Evolutionary conservation across 2,888 invertebrate species (phyloP).

Genomic region (Cacoxenus indagator): DNA sequence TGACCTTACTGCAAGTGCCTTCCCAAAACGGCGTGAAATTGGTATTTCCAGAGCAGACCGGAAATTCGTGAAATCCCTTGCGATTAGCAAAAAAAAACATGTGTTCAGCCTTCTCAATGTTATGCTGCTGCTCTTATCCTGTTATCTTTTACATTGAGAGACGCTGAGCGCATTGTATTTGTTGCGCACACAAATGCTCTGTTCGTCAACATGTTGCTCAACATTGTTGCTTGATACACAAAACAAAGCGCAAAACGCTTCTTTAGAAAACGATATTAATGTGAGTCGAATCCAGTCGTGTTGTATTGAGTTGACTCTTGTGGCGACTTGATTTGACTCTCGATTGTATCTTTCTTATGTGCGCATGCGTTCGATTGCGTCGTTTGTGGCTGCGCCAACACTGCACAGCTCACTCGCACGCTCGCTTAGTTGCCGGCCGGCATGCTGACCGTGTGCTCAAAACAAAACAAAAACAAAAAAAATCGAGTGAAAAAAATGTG

Average conservation of each 20-base stretch:
- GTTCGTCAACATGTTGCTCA: too few species aligned
- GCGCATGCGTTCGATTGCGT: slow-evolving; percentile 6
- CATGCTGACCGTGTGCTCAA: slow-evolving; percentile 60
- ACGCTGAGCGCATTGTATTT: too few species aligned
- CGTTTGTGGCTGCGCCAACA: not conserved
- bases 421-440: slow-evolving; percentile 41
- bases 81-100: not conserved
- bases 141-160: too few species aligned
- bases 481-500: not conserved
- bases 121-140: too few species aligned
- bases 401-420: not conserved
- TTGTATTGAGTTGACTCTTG: not conserved
- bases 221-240: too few species aligned
- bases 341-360: not conserved
- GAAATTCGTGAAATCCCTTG: not conserved
- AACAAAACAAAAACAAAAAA: slow-evolving; percentile 24
- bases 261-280: too few species aligned
- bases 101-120: not conserved
- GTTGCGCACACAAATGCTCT: too few species aligned
- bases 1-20: not conserved
- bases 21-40: not conserved
- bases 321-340: too few species aligned
- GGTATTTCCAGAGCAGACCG: not conserved
- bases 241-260: too few species aligned
- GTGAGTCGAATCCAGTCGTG: too few species aligned